Evolutionary conservation across 2,113 vertebrate species (phyloP), one percentile per base, ranked within the genome.

Genomic region (Stictonetta naevosa): DNA sequence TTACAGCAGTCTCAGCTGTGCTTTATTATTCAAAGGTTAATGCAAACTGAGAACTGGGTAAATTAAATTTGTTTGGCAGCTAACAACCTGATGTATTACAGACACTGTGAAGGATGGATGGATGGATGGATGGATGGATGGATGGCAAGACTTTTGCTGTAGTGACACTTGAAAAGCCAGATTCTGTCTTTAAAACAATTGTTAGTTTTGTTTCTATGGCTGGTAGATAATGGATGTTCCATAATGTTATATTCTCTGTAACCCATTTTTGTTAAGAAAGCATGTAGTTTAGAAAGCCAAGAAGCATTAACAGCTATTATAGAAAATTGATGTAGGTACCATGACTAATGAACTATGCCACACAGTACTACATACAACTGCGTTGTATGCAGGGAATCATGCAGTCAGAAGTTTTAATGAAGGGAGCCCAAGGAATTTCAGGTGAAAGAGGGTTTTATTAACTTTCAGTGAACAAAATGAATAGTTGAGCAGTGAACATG

Each of bases 11-110:
- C 97, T 97, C 97, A 98, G 97, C 97, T 98, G 97, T 96, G 96
- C 96, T 97, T 98, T 97, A 97, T 98, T 98, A 97, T 98, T 97
- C 97, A 98, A 97, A 98, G 97, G 96, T 98, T 98, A 98, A 98
- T 97, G 96, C 97, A 98, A 95, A 97, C 95, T 83, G 95, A 97
- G 95, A 97, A 96, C 91, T 96, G 96, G 94, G 92, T 96, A 97
- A 97, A 97, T 98, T 97, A 97, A 98, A 97, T 97, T 96, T 91
- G 95, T 96, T 96, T 96, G 93, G 95, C 93, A 96, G 92, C 93
- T 88, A 92, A 82, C 83, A 86, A 72, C 91, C 82, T 89, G 68
- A 62, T 46, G 52, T 80, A 86, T 91, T 92, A 63, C 62, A 84
- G 95, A 74, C 64, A 44, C 79, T 91, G 76, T 75, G 87, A 63